Percentiles rank a stretch among this genome's conserved stretches.
Conservation (phyloP, 2,797 vertebrate genomes). For the Poecile montanus region DNA sequence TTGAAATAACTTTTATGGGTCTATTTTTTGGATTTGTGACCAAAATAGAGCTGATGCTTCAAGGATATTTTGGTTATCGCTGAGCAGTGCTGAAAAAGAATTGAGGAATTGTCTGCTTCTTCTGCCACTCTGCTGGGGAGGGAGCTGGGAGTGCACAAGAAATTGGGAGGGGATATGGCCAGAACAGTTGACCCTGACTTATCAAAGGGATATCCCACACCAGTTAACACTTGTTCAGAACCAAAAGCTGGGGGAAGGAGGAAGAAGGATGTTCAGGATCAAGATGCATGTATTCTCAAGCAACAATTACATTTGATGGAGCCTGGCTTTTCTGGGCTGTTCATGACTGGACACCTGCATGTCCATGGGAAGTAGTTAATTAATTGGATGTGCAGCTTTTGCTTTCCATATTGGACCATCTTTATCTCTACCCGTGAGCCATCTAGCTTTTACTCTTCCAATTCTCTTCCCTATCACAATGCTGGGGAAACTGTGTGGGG, state of each 20-base stretch:
- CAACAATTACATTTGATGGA: accelerated
- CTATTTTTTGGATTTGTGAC: not conserved
- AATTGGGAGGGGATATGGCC: accelerated
- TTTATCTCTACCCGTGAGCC: not conserved
- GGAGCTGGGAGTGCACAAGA: not conserved
- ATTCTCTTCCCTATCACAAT: not conserved
- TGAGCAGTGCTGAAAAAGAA: not conserved
- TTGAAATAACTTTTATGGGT: not conserved
- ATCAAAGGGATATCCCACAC: not conserved
- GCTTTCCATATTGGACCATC: not conserved
- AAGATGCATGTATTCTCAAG: not conserved
- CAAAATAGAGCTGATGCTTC: not conserved
- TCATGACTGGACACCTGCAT: not conserved
- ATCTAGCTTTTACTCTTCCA: not conserved
- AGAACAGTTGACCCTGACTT: not conserved
- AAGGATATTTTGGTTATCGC: not conserved
- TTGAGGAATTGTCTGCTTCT: not conserved
- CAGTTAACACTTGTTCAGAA: not conserved
- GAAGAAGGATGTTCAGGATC: not conserved
- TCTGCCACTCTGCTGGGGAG: accelerated
- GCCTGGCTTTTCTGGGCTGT: not conserved
- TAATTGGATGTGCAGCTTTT: not conserved
- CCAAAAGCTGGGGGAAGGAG: not conserved
- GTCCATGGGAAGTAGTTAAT: not conserved
- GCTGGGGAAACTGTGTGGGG: not conserved